These are phyloP conservation scores for Epinephelus awoara DNA, from an alignment of 2,797 vertebrate genomes.

Conservation along the genomic window DNA sequence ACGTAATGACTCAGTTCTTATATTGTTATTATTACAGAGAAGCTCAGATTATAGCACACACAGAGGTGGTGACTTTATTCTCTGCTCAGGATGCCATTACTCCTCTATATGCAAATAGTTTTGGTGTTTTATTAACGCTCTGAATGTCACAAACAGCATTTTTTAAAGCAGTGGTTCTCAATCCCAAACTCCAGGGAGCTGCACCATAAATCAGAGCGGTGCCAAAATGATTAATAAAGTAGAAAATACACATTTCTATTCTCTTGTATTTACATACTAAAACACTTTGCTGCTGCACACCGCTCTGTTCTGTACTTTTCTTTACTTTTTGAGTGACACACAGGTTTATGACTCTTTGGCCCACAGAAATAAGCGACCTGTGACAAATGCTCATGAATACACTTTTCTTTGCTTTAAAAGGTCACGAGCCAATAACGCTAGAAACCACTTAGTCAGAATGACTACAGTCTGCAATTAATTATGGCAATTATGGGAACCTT, in stretches of 20 bases:
- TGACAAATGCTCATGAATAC: neutral
- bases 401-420: slow-evolving; percentile 18
- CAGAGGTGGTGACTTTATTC: too few species aligned
- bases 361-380: neutral
- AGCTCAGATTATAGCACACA: too few species aligned
- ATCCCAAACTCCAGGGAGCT: neutral
- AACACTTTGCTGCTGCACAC: neutral
- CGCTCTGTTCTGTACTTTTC: neutral
- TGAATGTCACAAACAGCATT: too few species aligned
- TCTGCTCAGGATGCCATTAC: too few species aligned
- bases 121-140: too few species aligned
- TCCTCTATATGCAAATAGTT: too few species aligned
- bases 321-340: neutral
- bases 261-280: too few species aligned
- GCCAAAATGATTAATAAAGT: too few species aligned
- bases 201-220: too few species aligned
- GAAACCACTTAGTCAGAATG: slow-evolving; percentile 1
- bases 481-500: neutral
- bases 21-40: too few species aligned
- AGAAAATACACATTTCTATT: too few species aligned
- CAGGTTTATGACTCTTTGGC: neutral
- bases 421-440: slow-evolving; percentile 10
- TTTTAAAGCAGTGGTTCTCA: neutral
- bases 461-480: slow-evolving; percentile 12
- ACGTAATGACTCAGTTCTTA: neutral